Base-by-base conservation (phyloP, 2,113 vertebrate species). In the Phalacrocorax pelagicus region DNA sequence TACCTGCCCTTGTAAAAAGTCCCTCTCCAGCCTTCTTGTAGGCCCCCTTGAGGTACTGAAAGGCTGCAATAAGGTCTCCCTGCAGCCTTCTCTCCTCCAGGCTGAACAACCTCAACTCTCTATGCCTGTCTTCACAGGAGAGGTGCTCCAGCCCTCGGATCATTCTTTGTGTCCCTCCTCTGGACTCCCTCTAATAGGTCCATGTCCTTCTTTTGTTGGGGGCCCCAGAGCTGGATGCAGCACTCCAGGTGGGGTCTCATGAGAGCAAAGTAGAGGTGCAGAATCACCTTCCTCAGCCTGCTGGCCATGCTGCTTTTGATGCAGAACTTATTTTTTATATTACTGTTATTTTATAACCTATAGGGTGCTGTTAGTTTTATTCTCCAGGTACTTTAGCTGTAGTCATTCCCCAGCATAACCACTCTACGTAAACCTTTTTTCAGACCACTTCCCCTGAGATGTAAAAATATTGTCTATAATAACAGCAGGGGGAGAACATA, bases 281-380 rank as follows among this genome's bases (percentile, higher is more conserved):
- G 34, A 24, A 59, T 59, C 22, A 24, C 34, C 21, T 36, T 9
- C 58, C 34, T 36, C 6, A n/a, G 36, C 34, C 58, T 59, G 58
- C n/a, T 59, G n/a, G 14, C 23, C 58, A 61, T 3, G 6, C 58
- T 61, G 15, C 58, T 59, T 59, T 59, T 61, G 14, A 61, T 36
- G n/a, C n/a, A 91, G 1, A 58, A 47, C 17, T 87, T 92, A 42
- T 26, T 92, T 91, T 88, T 93, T 36, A 52, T 90, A 27, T 94
- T 90, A 69, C 85, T 91, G 54, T 92, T 95, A 72, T 90, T 92
- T 40, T 73, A 62, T 80, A 89, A 74, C 52, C 66, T 73, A 36
- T 40, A 66, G 70, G 26, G 81, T 90, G 17, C 46, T 95, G 65
- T 89, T 83, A 86, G 34, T 67, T 93, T 71, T 94, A 95, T 94